A percentile compares a stretch with the other conserved stretches of the same genome.
Evolutionary conservation across 2,888 invertebrate species (phyloP).

Genomic region (Polymixis flavicincta): DNA sequence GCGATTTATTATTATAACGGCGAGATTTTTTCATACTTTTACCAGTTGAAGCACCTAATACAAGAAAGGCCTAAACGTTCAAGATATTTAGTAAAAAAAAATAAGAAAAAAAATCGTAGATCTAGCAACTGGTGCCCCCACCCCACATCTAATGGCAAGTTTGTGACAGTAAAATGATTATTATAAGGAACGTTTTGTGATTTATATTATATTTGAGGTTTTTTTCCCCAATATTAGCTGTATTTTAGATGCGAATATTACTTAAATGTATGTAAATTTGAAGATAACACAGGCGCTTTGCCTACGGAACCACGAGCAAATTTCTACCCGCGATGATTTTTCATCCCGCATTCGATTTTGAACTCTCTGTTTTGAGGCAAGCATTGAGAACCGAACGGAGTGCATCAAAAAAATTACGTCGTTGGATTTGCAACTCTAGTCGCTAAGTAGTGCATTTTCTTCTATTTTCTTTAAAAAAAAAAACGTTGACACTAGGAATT

Average conservation of each 20-base stretch:
- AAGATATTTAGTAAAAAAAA: background rate
- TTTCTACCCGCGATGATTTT: background rate
- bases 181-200: constrained; percentile 24
- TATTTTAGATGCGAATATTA: background rate
- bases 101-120: background rate
- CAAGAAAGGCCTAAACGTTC: background rate
- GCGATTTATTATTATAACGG: background rate
- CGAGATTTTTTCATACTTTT: background rate
- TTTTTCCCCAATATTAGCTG: background rate
- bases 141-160: constrained; percentile 37
- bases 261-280: background rate
- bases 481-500: too few species aligned
- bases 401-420: too few species aligned
- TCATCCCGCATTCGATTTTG: background rate
- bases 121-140: constrained; percentile 7
- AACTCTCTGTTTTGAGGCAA: background rate
- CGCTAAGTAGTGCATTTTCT: background rate
- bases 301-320: background rate
- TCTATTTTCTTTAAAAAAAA: too few species aligned
- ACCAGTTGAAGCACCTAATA: too few species aligned
- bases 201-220: constrained; percentile 9
- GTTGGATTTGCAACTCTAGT: background rate
- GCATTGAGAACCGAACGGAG: too few species aligned
- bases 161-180: constrained; percentile 56
- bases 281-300: background rate